A percentile compares a stretch with the other conserved stretches of the same genome.
Evolutionary conservation across 2,888 invertebrate species (phyloP).

Genomic region (Mycalesis mineus): DNA sequence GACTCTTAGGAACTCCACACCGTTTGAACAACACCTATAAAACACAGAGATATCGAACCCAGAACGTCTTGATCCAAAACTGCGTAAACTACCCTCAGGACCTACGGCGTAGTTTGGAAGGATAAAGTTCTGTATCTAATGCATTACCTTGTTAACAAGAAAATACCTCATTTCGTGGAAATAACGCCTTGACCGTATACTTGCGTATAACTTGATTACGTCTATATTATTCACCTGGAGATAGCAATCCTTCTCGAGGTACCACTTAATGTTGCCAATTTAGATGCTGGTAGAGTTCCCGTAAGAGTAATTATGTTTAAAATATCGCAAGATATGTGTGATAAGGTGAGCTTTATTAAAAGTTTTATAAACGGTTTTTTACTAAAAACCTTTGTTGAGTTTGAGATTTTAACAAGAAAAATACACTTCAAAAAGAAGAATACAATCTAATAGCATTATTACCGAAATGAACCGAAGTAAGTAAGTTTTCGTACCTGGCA

Average conservation of each 20-base stretch:
- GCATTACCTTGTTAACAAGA: constrained; percentile 1
- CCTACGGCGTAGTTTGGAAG: no score
- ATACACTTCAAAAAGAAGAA: no score
- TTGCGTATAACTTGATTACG: background rate
- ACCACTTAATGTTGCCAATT: background rate
- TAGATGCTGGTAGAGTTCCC: background rate
- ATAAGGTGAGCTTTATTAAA: background rate
- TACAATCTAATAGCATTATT: no score
- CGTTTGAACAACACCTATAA: no score
- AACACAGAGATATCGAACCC: no score
- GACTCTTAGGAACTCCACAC: no score
- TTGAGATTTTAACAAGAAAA: no score
- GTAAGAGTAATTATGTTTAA: background rate
- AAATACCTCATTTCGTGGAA: constrained; percentile 1
- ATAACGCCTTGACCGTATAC: background rate
- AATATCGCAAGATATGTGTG: background rate
- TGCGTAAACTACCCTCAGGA: no score
- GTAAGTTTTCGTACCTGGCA: no score
- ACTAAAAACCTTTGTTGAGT: no score
- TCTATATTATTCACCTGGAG: constrained; percentile 6
- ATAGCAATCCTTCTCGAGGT: background rate
- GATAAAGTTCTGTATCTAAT: background rate
- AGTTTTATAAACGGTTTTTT: background rate
- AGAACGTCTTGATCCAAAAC: no score
- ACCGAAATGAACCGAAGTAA: no score